Evolutionary conservation across 1,140 invertebrate genomes (phyloP).

Genomic region (Lepidurus couesii): DNA sequence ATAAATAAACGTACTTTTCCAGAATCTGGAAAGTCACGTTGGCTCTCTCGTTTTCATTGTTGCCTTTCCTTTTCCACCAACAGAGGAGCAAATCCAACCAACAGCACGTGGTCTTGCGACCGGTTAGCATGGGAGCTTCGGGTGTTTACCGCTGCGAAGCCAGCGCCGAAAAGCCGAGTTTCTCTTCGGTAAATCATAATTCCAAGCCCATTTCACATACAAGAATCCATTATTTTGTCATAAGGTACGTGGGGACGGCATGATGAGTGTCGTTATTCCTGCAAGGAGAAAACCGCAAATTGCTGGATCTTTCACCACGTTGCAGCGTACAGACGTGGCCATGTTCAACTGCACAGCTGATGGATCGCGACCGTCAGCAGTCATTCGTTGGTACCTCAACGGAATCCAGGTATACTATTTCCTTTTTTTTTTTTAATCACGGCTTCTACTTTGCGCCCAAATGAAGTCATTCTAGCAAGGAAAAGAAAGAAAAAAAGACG

Average conservation of each 20-base stretch:
- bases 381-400: slow-evolving; percentile 32
- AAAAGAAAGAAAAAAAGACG: neutral
- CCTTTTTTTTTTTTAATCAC: neutral
- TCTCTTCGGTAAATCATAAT: slow-evolving; percentile 6
- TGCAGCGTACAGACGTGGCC: neutral
- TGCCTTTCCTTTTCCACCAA: neutral
- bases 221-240: neutral
- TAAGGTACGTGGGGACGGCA: slow-evolving; percentile 15
- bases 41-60: too few relatives aligned
- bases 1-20: too few relatives aligned
- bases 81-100: slow-evolving; percentile 25
- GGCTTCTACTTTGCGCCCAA: neutral
- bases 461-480: neutral
- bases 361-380: slow-evolving; percentile 30
- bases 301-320: slow-evolving; percentile 6
- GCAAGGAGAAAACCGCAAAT: slow-evolving; percentile 28
- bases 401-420: slow-evolving; percentile 16
- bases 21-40: too few relatives aligned
- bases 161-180: slow-evolving; percentile 25
- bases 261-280: slow-evolving; percentile 27
- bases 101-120: slow-evolving; percentile 25
- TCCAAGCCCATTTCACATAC: too few relatives aligned
- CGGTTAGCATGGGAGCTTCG: slow-evolving; percentile 20
- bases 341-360: slow-evolving; percentile 32
- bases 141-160: slow-evolving; percentile 34